Conservation (phyloP, 2,113 vertebrate genomes). For the Amphiprion percula region DNA sequence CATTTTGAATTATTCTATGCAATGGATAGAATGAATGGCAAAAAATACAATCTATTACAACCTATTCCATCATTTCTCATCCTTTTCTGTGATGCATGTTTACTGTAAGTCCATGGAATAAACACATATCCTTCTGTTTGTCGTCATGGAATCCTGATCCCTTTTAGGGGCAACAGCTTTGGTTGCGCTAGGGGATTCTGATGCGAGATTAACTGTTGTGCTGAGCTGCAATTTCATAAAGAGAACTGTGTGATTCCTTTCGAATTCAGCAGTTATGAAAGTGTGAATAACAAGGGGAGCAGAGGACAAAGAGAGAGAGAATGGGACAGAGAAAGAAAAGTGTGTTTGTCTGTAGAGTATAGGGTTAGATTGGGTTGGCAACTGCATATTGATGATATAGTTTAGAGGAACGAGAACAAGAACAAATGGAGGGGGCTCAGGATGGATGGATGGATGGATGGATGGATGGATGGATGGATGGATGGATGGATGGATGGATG, state of each 20-base stretch:
- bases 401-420: conserved; percentile 5
- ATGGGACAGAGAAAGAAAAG: neutral
- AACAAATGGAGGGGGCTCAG: neutral
- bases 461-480: too few species aligned
- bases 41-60: neutral
- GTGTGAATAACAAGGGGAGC: too few species aligned
- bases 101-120: neutral
- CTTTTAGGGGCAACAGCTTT: too few species aligned
- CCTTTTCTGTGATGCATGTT: neutral
- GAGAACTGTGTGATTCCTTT: neutral
- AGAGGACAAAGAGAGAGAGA: neutral
- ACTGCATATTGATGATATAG: conserved; percentile 2
- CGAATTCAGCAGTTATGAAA: too few species aligned
- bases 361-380: neutral
- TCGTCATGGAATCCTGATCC: neutral
- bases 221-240: neutral
- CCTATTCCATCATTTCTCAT: neutral
- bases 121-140: neutral
- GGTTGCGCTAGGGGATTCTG: neutral
- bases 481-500: neutral
- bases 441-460: too few species aligned
- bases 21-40: neutral
- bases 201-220: neutral
- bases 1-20: neutral
- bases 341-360: neutral